These are phyloP conservation scores for Ariopsis seemanni DNA, from an alignment of 2,113 vertebrate genomes.

Conservation along the genomic window DNA sequence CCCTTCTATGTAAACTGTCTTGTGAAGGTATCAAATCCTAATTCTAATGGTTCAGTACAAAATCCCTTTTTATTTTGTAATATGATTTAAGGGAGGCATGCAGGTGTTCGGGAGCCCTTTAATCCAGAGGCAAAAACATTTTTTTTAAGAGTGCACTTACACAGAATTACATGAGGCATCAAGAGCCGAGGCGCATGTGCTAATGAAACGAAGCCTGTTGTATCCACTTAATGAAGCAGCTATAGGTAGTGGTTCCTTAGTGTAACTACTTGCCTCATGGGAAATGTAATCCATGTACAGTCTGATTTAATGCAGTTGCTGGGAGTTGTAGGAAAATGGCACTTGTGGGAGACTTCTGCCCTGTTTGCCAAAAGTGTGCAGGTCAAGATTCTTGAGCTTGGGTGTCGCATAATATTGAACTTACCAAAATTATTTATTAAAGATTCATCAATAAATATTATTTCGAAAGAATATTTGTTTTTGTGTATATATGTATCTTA, in stretches of 20 bases:
- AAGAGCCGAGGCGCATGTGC: slow-evolving; percentile 5
- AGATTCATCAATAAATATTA: slow-evolving; percentile 60
- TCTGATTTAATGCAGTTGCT: slow-evolving; percentile 47
- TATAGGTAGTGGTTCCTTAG: slow-evolving; percentile 2
- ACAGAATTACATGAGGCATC: background rate
- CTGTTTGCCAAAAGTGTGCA: slow-evolving; percentile 63
- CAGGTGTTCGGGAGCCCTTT: slow-evolving; percentile 52
- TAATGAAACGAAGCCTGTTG: slow-evolving; percentile 13
- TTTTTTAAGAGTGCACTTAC: slow-evolving; percentile 31
- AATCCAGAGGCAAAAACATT: slow-evolving; percentile 36
- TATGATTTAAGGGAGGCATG: slow-evolving; percentile 49
- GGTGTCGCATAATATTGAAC: slow-evolving; percentile 33
- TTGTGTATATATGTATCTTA: slow-evolving; percentile 53
- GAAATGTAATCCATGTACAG: slow-evolving; percentile 32
- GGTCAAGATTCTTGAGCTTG: slow-evolving; percentile 45
- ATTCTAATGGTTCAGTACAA: slow-evolving; percentile 46
- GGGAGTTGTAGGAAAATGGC: slow-evolving; percentile 65
- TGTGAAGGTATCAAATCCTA: slow-evolving; percentile 39
- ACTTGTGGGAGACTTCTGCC: slow-evolving; percentile 67
- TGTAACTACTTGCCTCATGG: slow-evolving; percentile 21
- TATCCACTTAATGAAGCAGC: background rate
- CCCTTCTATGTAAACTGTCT: slow-evolving; percentile 28
- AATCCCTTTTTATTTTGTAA: slow-evolving; percentile 45
- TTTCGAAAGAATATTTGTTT: slow-evolving; percentile 67
- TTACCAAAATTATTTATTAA: slow-evolving; percentile 50